These are phyloP conservation scores for Clinocottus analis DNA, from an alignment of 2,113 vertebrate species.

Conservation along the genomic window DNA sequence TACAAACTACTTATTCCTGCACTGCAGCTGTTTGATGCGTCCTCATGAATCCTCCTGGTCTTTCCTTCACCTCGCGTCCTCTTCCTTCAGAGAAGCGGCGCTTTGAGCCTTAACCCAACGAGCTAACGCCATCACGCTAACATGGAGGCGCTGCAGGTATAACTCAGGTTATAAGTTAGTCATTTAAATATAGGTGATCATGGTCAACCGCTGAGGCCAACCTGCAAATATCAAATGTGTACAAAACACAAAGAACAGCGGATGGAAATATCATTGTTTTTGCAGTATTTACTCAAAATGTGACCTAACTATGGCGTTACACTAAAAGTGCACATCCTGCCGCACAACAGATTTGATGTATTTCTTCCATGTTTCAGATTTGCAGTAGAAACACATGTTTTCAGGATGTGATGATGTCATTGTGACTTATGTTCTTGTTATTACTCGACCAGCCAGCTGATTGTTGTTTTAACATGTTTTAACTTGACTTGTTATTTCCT, in stretches of 20 bases:
- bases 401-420: too few species aligned
- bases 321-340: conserved; percentile 17
- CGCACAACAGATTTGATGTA: neutral
- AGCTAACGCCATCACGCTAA: neutral
- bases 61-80: neutral
- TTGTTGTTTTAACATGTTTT: too few species aligned
- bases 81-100: neutral
- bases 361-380: neutral
- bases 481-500: too few species aligned
- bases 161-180: neutral
- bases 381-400: neutral
- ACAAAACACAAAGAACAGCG: neutral
- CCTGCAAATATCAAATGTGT: neutral
- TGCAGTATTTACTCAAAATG: neutral
- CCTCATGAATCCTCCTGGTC: neutral
- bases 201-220: neutral
- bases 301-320: neutral
- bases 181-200: neutral
- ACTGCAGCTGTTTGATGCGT: neutral
- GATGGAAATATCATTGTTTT: neutral
- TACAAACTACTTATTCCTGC: neutral
- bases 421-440: too few species aligned
- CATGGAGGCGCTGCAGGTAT: neutral
- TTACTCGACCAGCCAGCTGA: too few species aligned
- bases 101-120: neutral